Evolutionary conservation across 2,113 vertebrate species (phyloP).

Genomic region (Erinaceus europaeus): DNA sequence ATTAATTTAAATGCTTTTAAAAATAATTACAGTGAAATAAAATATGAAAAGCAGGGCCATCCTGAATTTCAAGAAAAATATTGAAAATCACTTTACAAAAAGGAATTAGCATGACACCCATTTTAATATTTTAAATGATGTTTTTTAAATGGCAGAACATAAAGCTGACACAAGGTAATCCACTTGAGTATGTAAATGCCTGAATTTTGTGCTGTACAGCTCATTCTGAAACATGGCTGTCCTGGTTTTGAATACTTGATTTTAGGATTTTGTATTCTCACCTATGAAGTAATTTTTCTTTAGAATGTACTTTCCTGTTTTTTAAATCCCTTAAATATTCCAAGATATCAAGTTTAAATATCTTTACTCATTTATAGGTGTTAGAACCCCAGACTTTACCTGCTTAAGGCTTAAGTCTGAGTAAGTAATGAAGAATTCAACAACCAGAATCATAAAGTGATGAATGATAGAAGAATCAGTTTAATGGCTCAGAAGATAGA

Average conservation of each 20-base stretch:
- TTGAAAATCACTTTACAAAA: conserved; percentile 74
- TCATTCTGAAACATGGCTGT: conserved; percentile 32
- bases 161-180: conserved; percentile 71
- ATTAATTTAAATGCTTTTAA: too few species aligned
- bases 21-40: conserved; percentile 75
- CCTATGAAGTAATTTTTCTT: not conserved
- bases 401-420: conserved; percentile 70
- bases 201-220: conserved; percentile 61
- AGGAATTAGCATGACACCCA: conserved; percentile 74
- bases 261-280: not conserved
- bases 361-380: conserved; percentile 46
- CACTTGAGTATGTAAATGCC: conserved; percentile 41
- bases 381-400: conserved; percentile 67
- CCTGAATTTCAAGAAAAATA: conserved; percentile 74
- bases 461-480: conserved; percentile 38
- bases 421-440: conserved; percentile 67
- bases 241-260: conserved; percentile 73
- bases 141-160: conserved; percentile 69
- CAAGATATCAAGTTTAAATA: conserved; percentile 53
- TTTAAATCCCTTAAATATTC: conserved; percentile 53
- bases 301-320: conserved; percentile 67
- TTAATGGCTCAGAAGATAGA: too few species aligned
- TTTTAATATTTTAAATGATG: conserved; percentile 67
- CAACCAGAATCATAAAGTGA: conserved; percentile 48
- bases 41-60: conserved; percentile 75